Conservation (phyloP, 2,113 vertebrate genomes). For the Orcinus orca region DNA sequence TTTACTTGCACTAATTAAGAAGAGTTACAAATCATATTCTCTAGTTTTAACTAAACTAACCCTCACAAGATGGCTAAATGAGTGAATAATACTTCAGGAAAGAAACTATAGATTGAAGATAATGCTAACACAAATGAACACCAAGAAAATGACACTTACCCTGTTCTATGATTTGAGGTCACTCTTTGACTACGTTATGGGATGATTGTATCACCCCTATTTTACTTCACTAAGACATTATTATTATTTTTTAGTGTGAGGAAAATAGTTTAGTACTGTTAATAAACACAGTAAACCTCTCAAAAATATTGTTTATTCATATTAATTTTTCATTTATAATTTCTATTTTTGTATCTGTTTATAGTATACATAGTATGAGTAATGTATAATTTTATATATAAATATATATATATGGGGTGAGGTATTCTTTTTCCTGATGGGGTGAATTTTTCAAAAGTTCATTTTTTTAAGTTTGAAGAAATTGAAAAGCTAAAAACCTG, state of each 20-base stretch:
- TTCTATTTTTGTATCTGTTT: neutral
- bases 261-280: neutral
- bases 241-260: neutral
- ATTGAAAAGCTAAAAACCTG: neutral
- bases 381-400: neutral
- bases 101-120: neutral
- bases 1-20: neutral
- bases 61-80: neutral
- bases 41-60: neutral
- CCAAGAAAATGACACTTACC: neutral
- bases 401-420: neutral
- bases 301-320: neutral
- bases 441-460: neutral
- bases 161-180: neutral
- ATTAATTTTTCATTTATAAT: neutral
- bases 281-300: neutral
- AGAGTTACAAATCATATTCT: neutral
- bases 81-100: neutral
- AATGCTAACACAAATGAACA: neutral
- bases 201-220: neutral
- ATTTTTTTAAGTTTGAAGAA: neutral
- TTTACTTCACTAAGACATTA: neutral
- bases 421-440: neutral
- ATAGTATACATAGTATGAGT: neutral
- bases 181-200: neutral